Percentiles rank a stretch among this genome's conserved stretches.
Conservation (phyloP, 2,888 invertebrate genomes). For the Subacronicta megacephala region DNA sequence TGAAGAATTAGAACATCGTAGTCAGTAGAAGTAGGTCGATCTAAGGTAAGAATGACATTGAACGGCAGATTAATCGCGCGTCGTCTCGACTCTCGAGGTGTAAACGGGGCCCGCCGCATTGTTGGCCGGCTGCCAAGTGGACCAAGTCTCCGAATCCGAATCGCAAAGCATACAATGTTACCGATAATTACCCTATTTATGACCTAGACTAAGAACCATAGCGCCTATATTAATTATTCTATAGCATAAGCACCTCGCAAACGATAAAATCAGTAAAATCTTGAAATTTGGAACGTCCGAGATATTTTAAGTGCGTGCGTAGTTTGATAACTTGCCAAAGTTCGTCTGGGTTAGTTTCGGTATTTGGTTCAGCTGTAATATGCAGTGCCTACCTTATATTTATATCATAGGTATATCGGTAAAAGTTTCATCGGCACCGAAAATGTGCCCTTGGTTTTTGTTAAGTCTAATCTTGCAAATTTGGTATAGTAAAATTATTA, state of each 20-base stretch:
- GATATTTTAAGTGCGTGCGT: conserved; percentile 45
- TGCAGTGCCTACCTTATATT: background rate
- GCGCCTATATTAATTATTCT: conserved; percentile 22
- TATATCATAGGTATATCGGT: background rate
- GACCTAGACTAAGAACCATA: conserved; percentile 62
- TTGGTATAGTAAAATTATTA: no score
- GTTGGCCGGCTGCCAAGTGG: conserved; percentile 77
- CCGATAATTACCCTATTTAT: conserved; percentile 38
- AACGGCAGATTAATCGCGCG: conserved; percentile 65
- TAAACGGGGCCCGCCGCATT: conserved; percentile 63
- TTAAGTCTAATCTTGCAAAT: no score
- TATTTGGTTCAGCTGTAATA: conserved; percentile 37
- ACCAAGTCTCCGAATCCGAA: conserved; percentile 58
- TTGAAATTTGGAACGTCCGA: conserved; percentile 48
- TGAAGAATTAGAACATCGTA: conserved; percentile 39
- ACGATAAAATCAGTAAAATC: conserved; percentile 38
- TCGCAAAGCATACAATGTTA: conserved; percentile 55
- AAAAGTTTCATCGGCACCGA: no score
- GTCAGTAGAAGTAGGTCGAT: conserved; percentile 66
- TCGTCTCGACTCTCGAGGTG: conserved; percentile 66
- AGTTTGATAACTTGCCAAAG: conserved; percentile 53
- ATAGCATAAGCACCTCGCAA: conserved; percentile 25
- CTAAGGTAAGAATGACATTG: conserved; percentile 80
- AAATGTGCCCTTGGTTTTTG: no score
- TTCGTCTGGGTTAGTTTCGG: conserved; percentile 36